Base-by-base conservation (phyloP, 2,797 vertebrate genomes). In the Cossypha caffra region DNA sequence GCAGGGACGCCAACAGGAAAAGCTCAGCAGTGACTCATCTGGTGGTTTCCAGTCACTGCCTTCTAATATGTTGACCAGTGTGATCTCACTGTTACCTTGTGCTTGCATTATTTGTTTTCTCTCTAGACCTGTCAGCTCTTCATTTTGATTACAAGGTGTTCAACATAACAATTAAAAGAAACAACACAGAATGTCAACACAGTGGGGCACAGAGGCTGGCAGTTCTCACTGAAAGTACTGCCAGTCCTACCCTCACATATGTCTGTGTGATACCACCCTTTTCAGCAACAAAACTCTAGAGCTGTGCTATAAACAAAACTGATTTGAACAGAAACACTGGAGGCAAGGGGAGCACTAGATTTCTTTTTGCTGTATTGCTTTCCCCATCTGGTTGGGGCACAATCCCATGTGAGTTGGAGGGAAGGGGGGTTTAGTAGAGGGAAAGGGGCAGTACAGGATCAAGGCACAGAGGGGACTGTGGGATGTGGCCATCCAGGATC, bases 61-160 rank as follows among this genome's bases (percentile, higher is more conserved):
- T 67, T 86, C 89, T 62, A 78, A 64, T 57, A 23, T 37, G 73
- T 82, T 88, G 79, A 88, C 90, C 86, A 81, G 23, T 45, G 54
- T 93, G 85, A 91, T 64, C 72, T 95, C 95, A 86, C 23, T 80
- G 35, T 84, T 93, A 91, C 90, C 73, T 88, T 91, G 38, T 81
- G 64, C 66, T 95, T 80, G 40, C 42, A 33, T 43, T 89, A n/a
- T 86, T 81, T 93, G 59, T 85, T 91, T 75, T 79, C 74, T 86
- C 50, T 55, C 9, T 40, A 87, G 74, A 89, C 48, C 33, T 79
- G 54, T 68, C 28, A 3, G 42, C 43, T 80, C 54, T 75, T 66
- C 28, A 12, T 90, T 89, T 86, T 76, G 24, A 80, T 61, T 63
- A 51, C 45, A 82, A 74, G 40, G 75, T 91, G 68, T 80, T 76